A percentile compares a stretch with the other conserved stretches of the same genome.
Evolutionary conservation across 2,113 vertebrate genomes (phyloP).

Genomic region (Thalassarche chlororhynchos): DNA sequence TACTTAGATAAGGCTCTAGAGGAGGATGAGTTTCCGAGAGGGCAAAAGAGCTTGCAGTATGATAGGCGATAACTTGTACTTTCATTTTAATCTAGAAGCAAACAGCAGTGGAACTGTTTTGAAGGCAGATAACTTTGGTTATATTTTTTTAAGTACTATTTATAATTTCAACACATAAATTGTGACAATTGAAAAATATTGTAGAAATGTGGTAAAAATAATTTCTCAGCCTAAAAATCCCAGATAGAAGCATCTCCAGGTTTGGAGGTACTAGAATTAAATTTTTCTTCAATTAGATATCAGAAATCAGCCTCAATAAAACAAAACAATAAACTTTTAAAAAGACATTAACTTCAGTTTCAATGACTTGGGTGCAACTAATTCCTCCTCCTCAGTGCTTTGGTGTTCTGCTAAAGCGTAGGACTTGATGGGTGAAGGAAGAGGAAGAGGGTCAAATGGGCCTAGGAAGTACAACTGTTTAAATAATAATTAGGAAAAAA

Average conservation of each 20-base stretch:
- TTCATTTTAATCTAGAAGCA: neutral
- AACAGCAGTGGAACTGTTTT: neutral
- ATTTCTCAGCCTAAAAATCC: neutral
- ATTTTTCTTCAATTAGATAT: neutral
- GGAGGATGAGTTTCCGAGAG: neutral
- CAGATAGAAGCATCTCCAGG: neutral
- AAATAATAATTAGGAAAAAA: neutral
- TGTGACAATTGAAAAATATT: neutral
- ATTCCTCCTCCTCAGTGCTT: neutral
- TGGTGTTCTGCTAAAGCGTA: neutral
- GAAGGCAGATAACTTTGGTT: neutral
- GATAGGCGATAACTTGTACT: neutral
- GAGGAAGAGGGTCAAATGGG: neutral
- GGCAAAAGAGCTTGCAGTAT: neutral
- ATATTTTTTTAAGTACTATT: neutral
- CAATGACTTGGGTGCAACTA: neutral
- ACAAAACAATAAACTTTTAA: neutral
- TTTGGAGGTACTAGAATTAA: neutral
- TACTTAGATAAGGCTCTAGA: neutral
- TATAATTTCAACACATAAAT: neutral
- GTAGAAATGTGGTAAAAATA: neutral
- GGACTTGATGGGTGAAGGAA: neutral
- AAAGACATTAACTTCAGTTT: neutral
- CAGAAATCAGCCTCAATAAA: neutral
- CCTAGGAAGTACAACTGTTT: neutral